A percentile compares a stretch with the other conserved stretches of the same genome.
Conservation (phyloP, 2,888 invertebrate species). For the Sphecodes monilicornis region DNA sequence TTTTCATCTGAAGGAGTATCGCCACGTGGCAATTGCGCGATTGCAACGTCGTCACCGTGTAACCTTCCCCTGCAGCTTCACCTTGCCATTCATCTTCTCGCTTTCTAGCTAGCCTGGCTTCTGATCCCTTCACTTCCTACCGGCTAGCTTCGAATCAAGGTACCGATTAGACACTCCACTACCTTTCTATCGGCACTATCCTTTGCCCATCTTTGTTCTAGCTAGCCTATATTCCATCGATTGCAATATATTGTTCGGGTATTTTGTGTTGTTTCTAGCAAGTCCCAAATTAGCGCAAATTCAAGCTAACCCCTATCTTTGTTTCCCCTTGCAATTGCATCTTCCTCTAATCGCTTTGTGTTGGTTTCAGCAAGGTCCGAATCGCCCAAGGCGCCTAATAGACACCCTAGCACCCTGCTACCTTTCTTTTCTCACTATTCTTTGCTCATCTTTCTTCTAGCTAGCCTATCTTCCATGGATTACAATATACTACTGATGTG, state of each 20-base stretch:
- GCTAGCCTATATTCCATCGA: background rate
- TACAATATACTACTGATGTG: no score
- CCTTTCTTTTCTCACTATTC: no score
- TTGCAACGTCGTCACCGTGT: constrained; percentile 58
- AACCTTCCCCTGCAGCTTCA: constrained; percentile 37
- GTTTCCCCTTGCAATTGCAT: background rate
- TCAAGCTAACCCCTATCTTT: background rate
- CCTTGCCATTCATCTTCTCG: background rate
- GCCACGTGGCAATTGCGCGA: constrained; percentile 70
- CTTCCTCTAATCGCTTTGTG: background rate
- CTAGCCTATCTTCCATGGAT: no score
- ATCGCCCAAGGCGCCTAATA: no score
- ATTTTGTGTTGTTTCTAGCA: background rate
- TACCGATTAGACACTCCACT: background rate
- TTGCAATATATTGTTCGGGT: background rate
- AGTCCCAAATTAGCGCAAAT: no score
- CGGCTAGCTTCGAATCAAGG: background rate
- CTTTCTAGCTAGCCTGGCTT: constrained; percentile 6
- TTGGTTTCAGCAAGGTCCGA: no score
- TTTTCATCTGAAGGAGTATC: constrained; percentile 81
- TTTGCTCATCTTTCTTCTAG: no score
- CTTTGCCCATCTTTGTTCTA: background rate
- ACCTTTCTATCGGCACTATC: background rate
- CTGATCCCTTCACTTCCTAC: constrained; percentile 15
- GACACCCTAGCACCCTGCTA: no score